Evolutionary conservation across 2,113 vertebrate genomes (phyloP).

Genomic region (Vidua macroura): DNA sequence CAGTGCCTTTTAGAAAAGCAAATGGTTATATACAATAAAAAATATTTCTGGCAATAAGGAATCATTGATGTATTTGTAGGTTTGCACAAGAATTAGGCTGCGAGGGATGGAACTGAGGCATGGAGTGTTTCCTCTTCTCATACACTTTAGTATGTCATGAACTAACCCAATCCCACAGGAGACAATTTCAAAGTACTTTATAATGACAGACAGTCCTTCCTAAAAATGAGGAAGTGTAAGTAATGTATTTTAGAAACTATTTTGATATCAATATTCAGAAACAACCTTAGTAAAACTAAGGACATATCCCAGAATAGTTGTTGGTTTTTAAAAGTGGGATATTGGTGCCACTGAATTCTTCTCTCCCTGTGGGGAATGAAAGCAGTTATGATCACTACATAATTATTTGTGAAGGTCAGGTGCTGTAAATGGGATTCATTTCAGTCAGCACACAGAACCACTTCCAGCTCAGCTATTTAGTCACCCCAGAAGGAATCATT

Average conservation of each 20-base stretch:
- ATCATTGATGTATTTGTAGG: neutral
- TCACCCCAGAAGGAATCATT: neutral
- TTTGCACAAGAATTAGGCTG: neutral
- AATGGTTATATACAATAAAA: neutral
- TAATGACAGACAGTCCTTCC: neutral
- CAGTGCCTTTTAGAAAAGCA: neutral
- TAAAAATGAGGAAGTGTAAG: neutral
- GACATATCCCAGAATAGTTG: neutral
- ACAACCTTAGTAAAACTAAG: neutral
- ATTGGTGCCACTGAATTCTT: neutral
- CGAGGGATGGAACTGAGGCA: neutral
- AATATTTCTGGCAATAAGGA: neutral
- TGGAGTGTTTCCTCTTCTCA: neutral
- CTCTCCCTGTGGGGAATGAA: neutral
- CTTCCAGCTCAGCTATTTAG: neutral
- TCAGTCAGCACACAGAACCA: neutral
- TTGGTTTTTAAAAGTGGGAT: neutral
- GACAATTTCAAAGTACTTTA: neutral
- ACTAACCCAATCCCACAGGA: neutral
- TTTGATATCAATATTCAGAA: neutral
- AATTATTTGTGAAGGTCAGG: neutral
- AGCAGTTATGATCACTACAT: neutral
- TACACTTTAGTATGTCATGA: neutral
- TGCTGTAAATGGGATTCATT: neutral
- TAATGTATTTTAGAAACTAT: neutral